A percentile compares a stretch with the other conserved stretches of the same genome.
Evolutionary conservation across 2,113 vertebrate species (phyloP).

Genomic region (Polypterus senegalus): DNA sequence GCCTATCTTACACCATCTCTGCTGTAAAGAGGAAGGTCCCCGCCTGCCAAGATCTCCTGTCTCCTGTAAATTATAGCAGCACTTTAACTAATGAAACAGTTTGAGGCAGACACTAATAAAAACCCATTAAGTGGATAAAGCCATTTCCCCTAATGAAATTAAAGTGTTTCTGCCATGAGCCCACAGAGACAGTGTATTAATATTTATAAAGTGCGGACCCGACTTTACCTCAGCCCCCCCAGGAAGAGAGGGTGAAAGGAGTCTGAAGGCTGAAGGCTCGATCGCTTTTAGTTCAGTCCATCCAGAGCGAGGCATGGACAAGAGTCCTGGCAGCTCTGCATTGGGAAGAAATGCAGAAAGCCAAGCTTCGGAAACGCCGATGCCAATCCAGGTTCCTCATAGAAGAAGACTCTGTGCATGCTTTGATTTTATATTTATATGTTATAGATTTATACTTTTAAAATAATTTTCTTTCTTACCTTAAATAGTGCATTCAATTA

Average conservation of each 20-base stretch:
- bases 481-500: too few species aligned
- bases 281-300: slow-evolving; percentile 44
- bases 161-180: slow-evolving; percentile 50
- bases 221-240: slow-evolving; percentile 22
- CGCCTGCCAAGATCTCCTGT: slow-evolving; percentile 24
- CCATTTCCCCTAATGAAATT: slow-evolving; percentile 72
- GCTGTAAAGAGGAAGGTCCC: slow-evolving; percentile 17
- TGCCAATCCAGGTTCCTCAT: too few species aligned
- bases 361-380: too few species aligned
- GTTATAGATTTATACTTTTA: too few species aligned
- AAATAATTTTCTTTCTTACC: too few species aligned
- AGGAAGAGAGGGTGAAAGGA: slow-evolving; percentile 44
- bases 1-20: slow-evolving; percentile 27
- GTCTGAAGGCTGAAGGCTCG: slow-evolving; percentile 42
- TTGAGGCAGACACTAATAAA: slow-evolving; percentile 69
- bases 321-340: too few species aligned
- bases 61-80: slow-evolving; percentile 70
- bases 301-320: slow-evolving; percentile 16
- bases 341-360: too few species aligned
- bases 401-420: too few species aligned
- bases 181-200: slow-evolving; percentile 53
- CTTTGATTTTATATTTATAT: too few species aligned
- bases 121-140: slow-evolving; percentile 72
- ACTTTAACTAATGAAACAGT: slow-evolving; percentile 76
- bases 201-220: slow-evolving; percentile 67